Evolutionary conservation across 2,797 vertebrate species (phyloP), one percentile per base, ranked within the genome.

Genomic region (Pipistrellus pipistrellus): DNA sequence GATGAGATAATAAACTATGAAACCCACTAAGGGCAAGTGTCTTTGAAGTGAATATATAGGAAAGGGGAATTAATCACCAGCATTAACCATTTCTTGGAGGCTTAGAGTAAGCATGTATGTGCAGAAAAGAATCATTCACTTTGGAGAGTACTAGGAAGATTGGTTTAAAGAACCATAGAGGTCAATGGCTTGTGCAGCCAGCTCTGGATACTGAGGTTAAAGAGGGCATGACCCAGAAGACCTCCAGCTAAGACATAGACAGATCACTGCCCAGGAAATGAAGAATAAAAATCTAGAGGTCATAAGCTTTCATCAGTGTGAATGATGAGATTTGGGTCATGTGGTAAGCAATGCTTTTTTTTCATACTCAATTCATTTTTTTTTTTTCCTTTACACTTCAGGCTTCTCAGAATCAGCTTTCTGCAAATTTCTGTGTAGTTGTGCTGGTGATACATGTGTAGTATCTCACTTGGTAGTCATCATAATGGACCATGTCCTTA

Each of bases 1-100:
- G 97, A 90, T 96, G 62, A 97, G 96, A 97, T 97, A 97, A 97
- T 97, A 97, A 97, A 97, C 96, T 93, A 95, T 95, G 81, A 90
- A 96, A 75, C 94, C 72, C 95, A 97, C 90, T 78, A 96, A 97
- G 96, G 88, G 88, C 5, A 7, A 83, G 51, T 75, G 62, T 94
- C 96, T 97, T 97, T 97, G 96, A 97, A 97, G 93, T 97, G 93
- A 94, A 55, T 85, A n/a, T 93, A 68, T 86, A 78, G 81, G 73
- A 90, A 89, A 55, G 30, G 25, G 83, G 94, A 96, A 96, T 96
- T 97, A 97, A 96, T 96, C 93, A 96, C 72, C 55, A 94, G 92
- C 38, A 71, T 97, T 97, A 97, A 96, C 93, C 95, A 84, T 96
- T 97, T 97, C 87, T 93, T 95, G 75, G 91, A 95, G 93, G 69